Evolutionary conservation across 2,888 invertebrate genomes (phyloP).

Genomic region (Harmothoe impar): DNA sequence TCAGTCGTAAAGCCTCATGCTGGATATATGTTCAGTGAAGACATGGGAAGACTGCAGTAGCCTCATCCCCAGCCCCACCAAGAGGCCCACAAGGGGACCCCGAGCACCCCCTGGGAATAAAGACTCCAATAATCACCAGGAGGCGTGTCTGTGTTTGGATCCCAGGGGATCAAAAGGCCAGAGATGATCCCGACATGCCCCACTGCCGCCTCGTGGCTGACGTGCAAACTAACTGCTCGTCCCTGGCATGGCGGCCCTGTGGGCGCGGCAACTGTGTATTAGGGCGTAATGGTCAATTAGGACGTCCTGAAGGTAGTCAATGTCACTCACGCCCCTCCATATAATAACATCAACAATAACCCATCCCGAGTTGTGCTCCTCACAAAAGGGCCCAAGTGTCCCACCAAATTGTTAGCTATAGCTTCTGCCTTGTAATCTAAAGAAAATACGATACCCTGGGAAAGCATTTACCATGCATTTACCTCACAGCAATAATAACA

Average conservation of each 20-base stretch:
- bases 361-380: not conserved
- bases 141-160: slow-evolving; percentile 37
- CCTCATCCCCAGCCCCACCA: not conserved
- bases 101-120: slow-evolving; percentile 19
- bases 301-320: not conserved
- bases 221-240: not conserved
- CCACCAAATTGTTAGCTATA: not conserved
- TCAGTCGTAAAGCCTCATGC: no score
- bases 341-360: not conserved
- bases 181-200: slow-evolving; percentile 10
- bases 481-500: not conserved
- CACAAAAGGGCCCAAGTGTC: no score
- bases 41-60: no score
- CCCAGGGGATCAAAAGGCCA: slow-evolving; percentile 47
- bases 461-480: not conserved
- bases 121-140: not conserved
- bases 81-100: not conserved
- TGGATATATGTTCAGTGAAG: no score
- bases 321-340: not conserved
- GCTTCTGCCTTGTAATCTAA: not conserved
- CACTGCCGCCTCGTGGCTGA: not conserved
- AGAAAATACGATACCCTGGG: not conserved
- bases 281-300: slow-evolving; percentile 35
- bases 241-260: not conserved
- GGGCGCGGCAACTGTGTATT: not conserved